A percentile compares a stretch with the other conserved stretches of the same genome.
These are phyloP conservation scores for Kuschelorhynchus macadamiae DNA, from an alignment of 2,888 invertebrate genomes.

Conservation along the genomic window DNA sequence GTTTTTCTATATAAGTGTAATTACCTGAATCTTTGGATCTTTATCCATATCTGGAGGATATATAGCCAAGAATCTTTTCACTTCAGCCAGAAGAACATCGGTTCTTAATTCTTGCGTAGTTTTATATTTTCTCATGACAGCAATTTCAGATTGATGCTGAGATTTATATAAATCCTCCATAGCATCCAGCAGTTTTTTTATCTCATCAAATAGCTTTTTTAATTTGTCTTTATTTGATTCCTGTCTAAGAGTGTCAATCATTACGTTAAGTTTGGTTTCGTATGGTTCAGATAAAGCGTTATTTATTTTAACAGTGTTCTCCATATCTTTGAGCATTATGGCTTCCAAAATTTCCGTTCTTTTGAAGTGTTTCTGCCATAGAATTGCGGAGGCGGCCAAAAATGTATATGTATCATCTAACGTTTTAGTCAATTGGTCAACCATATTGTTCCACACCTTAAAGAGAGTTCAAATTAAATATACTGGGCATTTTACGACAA, in stretches of 20 bases:
- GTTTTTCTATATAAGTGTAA: too few species aligned
- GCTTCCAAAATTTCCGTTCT: slow-evolving; percentile 55
- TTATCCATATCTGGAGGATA: slow-evolving; percentile 54
- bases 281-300: slow-evolving; percentile 18
- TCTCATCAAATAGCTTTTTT: slow-evolving; percentile 49
- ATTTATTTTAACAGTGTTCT: slow-evolving; percentile 47
- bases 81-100: slow-evolving; percentile 58
- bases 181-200: slow-evolving; percentile 49
- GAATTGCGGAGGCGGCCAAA: slow-evolving; percentile 52
- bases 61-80: slow-evolving; percentile 56
- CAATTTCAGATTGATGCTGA: slow-evolving; percentile 53
- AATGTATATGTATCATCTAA: slow-evolving; percentile 54
- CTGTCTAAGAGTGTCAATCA: slow-evolving; percentile 59
- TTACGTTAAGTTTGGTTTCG: slow-evolving; percentile 56
- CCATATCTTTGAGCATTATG: slow-evolving; percentile 57
- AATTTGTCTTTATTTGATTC: slow-evolving; percentile 54
- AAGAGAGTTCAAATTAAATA: slow-evolving; percentile 1
- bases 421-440: slow-evolving; percentile 51
- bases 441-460: slow-evolving; percentile 56
- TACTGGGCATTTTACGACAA: too few species aligned
- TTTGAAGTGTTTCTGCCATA: slow-evolving; percentile 61
- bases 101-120: slow-evolving; percentile 50
- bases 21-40: slow-evolving; percentile 54
- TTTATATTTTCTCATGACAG: slow-evolving; percentile 55
- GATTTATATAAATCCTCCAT: slow-evolving; percentile 52